These are phyloP conservation scores for Halcyon leucocephala DNA, from an alignment of 2,797 vertebrate species.

Conservation along the genomic window DNA sequence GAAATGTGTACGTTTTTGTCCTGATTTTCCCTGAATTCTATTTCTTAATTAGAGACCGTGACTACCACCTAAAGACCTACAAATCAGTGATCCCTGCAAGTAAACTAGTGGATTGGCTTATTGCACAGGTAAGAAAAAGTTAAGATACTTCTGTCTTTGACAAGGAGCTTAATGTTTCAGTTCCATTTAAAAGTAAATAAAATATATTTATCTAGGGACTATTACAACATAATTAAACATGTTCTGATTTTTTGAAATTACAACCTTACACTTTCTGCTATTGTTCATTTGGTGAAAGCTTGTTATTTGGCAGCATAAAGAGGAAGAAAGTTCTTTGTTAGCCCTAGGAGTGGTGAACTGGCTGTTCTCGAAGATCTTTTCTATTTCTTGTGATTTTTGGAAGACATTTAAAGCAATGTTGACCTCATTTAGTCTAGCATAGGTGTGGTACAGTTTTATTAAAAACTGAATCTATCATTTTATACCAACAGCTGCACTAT, in stretches of 20 bases:
- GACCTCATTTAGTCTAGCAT: background rate
- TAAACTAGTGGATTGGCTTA: slow-evolving; percentile 96
- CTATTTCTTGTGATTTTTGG: background rate
- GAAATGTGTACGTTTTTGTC: background rate
- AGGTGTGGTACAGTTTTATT: background rate
- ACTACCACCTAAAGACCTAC: slow-evolving; percentile 96
- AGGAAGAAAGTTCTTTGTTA: background rate
- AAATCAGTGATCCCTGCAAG: slow-evolving; percentile 94
- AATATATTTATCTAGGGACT: background rate
- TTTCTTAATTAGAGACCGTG: slow-evolving; percentile 87
- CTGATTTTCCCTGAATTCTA: background rate
- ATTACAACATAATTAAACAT: background rate
- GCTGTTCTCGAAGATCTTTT: background rate
- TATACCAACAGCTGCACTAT: background rate
- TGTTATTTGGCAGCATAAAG: background rate
- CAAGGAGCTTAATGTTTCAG: background rate
- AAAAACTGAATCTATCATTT: background rate
- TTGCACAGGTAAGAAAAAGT: slow-evolving; percentile 87
- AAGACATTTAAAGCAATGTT: background rate
- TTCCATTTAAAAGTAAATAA: background rate
- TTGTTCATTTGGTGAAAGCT: background rate
- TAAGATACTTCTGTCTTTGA: background rate
- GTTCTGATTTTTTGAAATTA: background rate
- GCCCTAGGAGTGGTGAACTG: background rate
- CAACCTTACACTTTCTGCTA: background rate